These are phyloP conservation scores for Notamacropus eugenii DNA, from an alignment of 2,797 vertebrate genomes.

Conservation along the genomic window DNA sequence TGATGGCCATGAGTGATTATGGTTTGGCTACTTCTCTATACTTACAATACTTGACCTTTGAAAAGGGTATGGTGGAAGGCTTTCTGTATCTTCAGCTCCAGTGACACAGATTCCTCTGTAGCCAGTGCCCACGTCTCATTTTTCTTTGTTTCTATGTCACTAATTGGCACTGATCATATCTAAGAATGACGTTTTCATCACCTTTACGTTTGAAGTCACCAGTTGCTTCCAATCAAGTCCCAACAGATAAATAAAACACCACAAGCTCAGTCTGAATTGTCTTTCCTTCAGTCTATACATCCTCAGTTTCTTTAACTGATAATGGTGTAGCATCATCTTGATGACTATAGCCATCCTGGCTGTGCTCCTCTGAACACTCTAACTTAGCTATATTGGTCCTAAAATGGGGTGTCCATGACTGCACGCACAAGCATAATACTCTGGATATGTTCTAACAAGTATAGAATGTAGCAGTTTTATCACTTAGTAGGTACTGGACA, in stretches of 20 bases:
- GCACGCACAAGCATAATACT: not conserved
- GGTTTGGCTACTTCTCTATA: not conserved
- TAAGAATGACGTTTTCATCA: not conserved
- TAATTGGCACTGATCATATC: not conserved
- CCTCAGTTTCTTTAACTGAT: not conserved
- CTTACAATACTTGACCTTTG: not conserved
- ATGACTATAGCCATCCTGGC: too few relatives aligned
- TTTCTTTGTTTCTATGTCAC: not conserved
- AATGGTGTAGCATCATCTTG: too few relatives aligned
- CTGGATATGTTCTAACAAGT: too few relatives aligned
- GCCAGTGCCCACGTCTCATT: not conserved
- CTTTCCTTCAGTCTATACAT: not conserved
- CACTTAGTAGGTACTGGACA: not conserved
- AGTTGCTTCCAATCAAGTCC: not conserved
- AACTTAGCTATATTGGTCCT: too few relatives aligned
- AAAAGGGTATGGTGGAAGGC: not conserved
- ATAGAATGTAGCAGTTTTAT: not conserved
- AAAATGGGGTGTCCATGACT: not conserved
- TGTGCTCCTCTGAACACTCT: not conserved
- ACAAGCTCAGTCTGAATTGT: not conserved
- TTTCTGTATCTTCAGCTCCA: not conserved
- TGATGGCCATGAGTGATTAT: not conserved
- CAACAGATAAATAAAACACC: not conserved
- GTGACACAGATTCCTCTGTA: not conserved
- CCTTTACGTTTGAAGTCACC: not conserved